These are phyloP conservation scores for Prochilodus magdalenae DNA, from an alignment of 2,113 vertebrate species.

Conservation along the genomic window DNA sequence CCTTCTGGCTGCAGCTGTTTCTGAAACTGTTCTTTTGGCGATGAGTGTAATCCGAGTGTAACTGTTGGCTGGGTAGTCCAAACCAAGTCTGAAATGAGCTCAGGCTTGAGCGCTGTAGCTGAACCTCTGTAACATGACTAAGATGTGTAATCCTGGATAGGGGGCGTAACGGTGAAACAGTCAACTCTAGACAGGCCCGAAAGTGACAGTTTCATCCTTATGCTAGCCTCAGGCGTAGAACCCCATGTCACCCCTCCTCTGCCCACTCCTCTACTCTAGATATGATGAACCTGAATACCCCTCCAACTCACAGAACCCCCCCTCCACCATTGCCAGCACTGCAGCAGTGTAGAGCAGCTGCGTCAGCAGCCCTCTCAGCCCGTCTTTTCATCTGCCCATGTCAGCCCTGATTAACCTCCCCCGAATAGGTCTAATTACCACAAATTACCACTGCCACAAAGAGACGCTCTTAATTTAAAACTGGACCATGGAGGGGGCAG, in stretches of 20 bases:
- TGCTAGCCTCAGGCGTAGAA: neutral
- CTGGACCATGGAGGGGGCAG: slow-evolving; percentile 21
- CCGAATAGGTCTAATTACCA: slow-evolving; percentile 61
- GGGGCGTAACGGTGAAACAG: no score
- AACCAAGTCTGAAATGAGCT: no score
- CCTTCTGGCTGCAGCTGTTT: no score
- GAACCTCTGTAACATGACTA: no score
- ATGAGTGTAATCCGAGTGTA: no score
- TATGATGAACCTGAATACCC: neutral
- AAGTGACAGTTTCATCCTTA: neutral
- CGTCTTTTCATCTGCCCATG: slow-evolving; percentile 51
- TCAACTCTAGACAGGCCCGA: neutral
- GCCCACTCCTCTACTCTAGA: neutral
- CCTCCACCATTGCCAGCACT: slow-evolving; percentile 5
- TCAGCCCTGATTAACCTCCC: slow-evolving; percentile 57
- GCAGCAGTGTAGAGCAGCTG: slow-evolving; percentile 17
- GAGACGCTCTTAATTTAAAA: slow-evolving; percentile 53
- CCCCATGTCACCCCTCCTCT: neutral
- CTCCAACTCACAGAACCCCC: neutral
- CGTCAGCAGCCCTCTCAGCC: slow-evolving; percentile 15
- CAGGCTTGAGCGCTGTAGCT: no score
- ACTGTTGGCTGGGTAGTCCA: no score
- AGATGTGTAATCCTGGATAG: no score
- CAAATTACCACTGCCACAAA: slow-evolving; percentile 54
- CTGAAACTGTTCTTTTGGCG: no score